These are phyloP conservation scores for Melitaea athalia DNA, from an alignment of 2,888 invertebrate species.

Conservation along the genomic window DNA sequence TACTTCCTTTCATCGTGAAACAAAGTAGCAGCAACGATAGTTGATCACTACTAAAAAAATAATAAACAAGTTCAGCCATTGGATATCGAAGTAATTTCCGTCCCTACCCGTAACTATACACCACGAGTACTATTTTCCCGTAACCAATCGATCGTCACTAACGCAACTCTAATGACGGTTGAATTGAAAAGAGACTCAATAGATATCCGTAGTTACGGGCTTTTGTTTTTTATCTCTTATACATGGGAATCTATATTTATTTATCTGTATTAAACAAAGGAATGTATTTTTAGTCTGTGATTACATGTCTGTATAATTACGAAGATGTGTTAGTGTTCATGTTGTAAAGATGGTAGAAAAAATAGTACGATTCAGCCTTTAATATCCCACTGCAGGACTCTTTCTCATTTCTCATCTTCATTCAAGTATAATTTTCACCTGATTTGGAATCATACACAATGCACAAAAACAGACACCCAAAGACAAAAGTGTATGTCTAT, in stretches of 20 bases:
- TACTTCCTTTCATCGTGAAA: background rate
- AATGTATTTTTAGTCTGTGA: background rate
- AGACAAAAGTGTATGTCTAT: no score
- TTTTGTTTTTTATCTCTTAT: constrained; percentile 30
- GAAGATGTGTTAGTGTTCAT: no score
- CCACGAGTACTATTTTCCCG: constrained; percentile 16
- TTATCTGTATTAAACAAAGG: background rate
- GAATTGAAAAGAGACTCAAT: constrained; percentile 32
- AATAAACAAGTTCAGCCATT: constrained; percentile 1
- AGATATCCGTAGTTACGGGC: constrained; percentile 20
- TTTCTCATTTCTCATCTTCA: no score
- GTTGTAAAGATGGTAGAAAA: no score
- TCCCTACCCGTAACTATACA: constrained; percentile 15
- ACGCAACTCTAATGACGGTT: constrained; percentile 31
- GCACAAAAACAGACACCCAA: no score
- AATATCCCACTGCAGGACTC: no score
- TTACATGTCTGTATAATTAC: background rate
- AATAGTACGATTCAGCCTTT: no score
- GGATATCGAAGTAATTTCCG: constrained; percentile 16
- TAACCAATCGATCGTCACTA: constrained; percentile 33
- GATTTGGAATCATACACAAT: no score
- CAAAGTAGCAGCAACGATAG: background rate
- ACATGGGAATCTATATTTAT: constrained; percentile 12
- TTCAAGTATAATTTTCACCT: no score
- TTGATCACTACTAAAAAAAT: background rate